Percentiles rank a stretch among this genome's conserved stretches.
Evolutionary conservation across 2,113 vertebrate genomes (phyloP).

Genomic region (zebrafish (Danio rerio)): DNA sequence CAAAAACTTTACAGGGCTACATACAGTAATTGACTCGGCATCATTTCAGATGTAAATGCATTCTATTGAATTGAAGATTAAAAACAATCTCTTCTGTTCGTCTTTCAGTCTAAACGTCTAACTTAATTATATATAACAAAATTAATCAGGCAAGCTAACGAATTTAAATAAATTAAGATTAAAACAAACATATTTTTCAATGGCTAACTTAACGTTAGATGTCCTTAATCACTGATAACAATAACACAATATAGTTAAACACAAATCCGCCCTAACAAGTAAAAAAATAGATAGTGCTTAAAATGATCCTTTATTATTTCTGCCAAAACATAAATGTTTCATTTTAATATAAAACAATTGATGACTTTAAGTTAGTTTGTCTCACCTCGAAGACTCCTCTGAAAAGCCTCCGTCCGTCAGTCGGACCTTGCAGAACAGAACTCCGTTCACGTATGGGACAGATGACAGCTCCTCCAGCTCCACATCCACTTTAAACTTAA

Average conservation of each 20-base stretch:
- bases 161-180: not conserved
- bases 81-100: too few relatives aligned
- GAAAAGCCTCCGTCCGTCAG: conserved; percentile 89
- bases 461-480: conserved; percentile 91
- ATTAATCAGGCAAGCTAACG: not conserved
- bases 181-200: not conserved
- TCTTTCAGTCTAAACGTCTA: not conserved
- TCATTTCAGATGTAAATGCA: not conserved
- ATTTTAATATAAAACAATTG: not conserved
- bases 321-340: too few relatives aligned
- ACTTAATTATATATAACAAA: too few relatives aligned
- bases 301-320: too few relatives aligned
- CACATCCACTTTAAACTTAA: conserved; percentile 91
- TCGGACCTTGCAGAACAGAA: conserved; percentile 94
- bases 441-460: conserved; percentile 91
- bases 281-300: too few relatives aligned
- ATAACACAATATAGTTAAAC: not conserved
- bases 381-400: conserved; percentile 89
- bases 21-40: not conserved
- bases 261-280: too few relatives aligned
- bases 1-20: not conserved
- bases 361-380: not conserved
- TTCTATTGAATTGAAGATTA: too few relatives aligned
- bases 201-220: not conserved
- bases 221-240: not conserved